Percentiles rank a stretch among this genome's conserved stretches.
Evolutionary conservation across 2,113 vertebrate genomes (phyloP).

Genomic region (Trachemys scripta): DNA sequence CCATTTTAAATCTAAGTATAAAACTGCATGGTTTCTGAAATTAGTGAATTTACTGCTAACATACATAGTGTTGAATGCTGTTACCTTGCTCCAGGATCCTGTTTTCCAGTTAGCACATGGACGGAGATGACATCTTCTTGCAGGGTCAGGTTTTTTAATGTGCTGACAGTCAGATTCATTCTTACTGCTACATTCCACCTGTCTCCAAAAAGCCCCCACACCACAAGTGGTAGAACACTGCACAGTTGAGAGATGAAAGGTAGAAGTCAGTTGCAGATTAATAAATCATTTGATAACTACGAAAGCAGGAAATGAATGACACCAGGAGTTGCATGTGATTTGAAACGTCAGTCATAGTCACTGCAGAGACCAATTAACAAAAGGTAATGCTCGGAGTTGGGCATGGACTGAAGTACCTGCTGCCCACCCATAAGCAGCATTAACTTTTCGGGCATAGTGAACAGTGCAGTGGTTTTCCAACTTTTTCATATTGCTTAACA

Average conservation of each 20-base stretch:
- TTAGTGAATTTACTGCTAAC: slow-evolving; percentile 22
- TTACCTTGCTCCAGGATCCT: slow-evolving; percentile 93
- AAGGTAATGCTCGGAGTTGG: not conserved
- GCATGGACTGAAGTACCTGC: not conserved
- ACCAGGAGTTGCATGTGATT: not conserved
- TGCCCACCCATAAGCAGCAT: not conserved
- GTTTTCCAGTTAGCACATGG: slow-evolving; percentile 91
- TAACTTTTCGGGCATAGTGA: not conserved
- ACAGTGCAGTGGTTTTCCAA: not conserved
- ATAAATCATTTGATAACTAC: not conserved
- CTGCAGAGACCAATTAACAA: not conserved
- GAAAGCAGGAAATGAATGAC: not conserved
- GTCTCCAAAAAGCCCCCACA: slow-evolving; percentile 91
- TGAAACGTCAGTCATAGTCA: not conserved
- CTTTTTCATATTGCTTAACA: not conserved
- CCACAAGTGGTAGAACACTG: slow-evolving; percentile 96
- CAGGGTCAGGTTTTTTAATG: slow-evolving; percentile 87
- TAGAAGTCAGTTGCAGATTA: not conserved
- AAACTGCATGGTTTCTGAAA: not conserved
- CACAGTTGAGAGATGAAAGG: not conserved
- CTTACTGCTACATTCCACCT: slow-evolving; percentile 87
- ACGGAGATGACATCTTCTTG: slow-evolving; percentile 90
- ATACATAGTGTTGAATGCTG: not conserved
- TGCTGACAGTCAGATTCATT: slow-evolving; percentile 82
- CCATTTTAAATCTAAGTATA: not conserved